A percentile compares a stretch with the other conserved stretches of the same genome.
Conservation (phyloP, 2,113 vertebrate species). For the Maccullochella peelii region DNA sequence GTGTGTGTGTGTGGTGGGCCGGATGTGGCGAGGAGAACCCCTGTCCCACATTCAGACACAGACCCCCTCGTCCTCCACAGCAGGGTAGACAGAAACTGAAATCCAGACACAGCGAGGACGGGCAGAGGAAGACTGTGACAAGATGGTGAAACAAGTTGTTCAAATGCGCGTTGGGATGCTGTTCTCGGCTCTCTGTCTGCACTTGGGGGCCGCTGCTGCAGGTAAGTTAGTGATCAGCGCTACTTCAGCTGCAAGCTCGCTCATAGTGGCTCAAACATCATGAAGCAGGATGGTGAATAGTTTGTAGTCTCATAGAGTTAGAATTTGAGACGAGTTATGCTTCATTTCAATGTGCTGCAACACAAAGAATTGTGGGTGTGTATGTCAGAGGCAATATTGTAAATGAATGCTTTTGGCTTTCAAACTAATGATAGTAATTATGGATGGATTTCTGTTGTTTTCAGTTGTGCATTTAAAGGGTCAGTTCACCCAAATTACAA, state of each 20-base stretch:
- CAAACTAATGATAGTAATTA: neutral
- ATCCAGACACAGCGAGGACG: slow-evolving; percentile 3
- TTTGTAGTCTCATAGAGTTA: neutral
- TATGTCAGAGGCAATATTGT: neutral
- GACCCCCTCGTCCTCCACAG: slow-evolving; percentile 25
- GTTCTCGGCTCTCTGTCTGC: slow-evolving; percentile 50
- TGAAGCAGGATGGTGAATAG: neutral
- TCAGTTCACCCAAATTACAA: neutral
- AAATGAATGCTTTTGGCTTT: neutral
- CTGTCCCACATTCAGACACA: slow-evolving; percentile 68
- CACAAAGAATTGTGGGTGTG: neutral
- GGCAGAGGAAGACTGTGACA: neutral
- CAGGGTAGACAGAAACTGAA: slow-evolving; percentile 9
- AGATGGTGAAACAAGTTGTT: slow-evolving; percentile 26
- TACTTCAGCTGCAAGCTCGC: neutral
- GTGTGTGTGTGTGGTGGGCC: slow-evolving; percentile 10
- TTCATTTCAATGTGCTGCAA: neutral
- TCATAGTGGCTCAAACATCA: neutral
- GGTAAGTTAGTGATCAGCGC: slow-evolving; percentile 62
- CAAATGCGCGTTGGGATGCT: slow-evolving; percentile 42
- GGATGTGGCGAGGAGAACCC: slow-evolving; percentile 45
- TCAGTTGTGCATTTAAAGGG: neutral
- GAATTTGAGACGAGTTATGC: neutral
- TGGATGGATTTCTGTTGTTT: too few species aligned
- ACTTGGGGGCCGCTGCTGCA: slow-evolving; percentile 44